Evolutionary conservation across 2,888 invertebrate species (phyloP).

Genomic region (Latheticus oryzae): DNA sequence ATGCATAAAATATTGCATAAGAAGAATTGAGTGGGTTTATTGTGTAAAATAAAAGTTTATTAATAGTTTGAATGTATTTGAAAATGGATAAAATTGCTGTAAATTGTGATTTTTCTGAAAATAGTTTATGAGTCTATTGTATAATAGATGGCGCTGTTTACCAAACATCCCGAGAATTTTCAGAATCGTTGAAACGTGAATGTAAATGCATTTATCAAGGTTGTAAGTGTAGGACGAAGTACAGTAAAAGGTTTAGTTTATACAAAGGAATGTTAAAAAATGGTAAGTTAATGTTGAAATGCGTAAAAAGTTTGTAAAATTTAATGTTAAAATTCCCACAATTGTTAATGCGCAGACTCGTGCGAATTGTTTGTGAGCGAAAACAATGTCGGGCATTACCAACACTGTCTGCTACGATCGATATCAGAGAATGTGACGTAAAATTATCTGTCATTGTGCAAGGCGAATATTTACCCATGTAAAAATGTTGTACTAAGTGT

Average conservation of each 20-base stretch:
- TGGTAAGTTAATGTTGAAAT: background rate
- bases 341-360: conserved; percentile 73
- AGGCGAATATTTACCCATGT: conserved; percentile 59
- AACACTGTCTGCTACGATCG: conserved; percentile 71
- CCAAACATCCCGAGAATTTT: background rate
- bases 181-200: conserved; percentile 1
- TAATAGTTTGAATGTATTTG: background rate
- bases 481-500: conserved; percentile 60
- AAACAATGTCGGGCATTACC: conserved; percentile 67
- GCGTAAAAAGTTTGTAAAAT: conserved; percentile 7
- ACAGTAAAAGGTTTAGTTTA: too few species aligned
- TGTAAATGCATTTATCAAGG: background rate
- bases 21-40: too few species aligned
- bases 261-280: background rate
- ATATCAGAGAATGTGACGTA: conserved; percentile 67
- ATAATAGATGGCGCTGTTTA: background rate
- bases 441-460: conserved; percentile 62
- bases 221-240: too few species aligned
- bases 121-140: background rate
- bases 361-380: conserved; percentile 75
- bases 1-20: too few species aligned
- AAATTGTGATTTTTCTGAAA: background rate
- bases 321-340: conserved; percentile 45
- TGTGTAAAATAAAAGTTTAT: too few species aligned
- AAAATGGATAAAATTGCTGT: too few species aligned